Base-by-base conservation (phyloP, 2,888 invertebrate species). In the Lasioglossum calceatum region DNA sequence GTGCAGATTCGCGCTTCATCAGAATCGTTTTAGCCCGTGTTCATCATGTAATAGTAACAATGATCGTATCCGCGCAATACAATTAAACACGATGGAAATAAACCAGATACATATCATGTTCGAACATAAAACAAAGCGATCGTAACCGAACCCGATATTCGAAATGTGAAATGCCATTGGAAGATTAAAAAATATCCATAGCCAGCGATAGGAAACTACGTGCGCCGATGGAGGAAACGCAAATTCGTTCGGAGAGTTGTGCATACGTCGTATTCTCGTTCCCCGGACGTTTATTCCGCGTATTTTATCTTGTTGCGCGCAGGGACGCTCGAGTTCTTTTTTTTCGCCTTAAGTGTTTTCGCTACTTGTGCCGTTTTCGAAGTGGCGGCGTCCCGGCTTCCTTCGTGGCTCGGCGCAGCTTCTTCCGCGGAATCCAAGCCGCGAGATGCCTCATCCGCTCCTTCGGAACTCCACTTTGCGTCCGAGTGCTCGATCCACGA, bases 311-410 rank as follows among this genome's bases (percentile, higher is more conserved):
- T 27, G 74, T 80, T 74, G 54, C 54, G 36, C 77, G 42, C 77
- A 27, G 64, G 44, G 50, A 80, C n/a, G 77, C 79, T 79, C 84
- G 32, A 75, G 82, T 61, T 61, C 14, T 58, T 75, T 54, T 71
- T 64, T 67, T 67, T 19, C 67, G 36, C 10, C 16, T n/a, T 67
- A 76, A 85, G 79, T 84, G 85, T 85, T 84, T 84, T 80, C 85
- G 77, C 86, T 86, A 77, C 85, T 86, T 76, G 80, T 71, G 84
- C 80, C 54, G 77, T 54, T 84, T 86, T 84, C 42, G 42, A 71
- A 84, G 85, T 58, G 79, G 79, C 70, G 75, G 79, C 70, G 75
- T 84, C 64, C 27, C 77, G 50, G 77, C 67, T 85, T 80, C 74
- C 72, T 77, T 73, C 84, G 76, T 70, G 47, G 23, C 54, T 67